These are phyloP conservation scores for Acipenser transmontanus DNA, from an alignment of 2,797 vertebrate species.

Conservation along the genomic window DNA sequence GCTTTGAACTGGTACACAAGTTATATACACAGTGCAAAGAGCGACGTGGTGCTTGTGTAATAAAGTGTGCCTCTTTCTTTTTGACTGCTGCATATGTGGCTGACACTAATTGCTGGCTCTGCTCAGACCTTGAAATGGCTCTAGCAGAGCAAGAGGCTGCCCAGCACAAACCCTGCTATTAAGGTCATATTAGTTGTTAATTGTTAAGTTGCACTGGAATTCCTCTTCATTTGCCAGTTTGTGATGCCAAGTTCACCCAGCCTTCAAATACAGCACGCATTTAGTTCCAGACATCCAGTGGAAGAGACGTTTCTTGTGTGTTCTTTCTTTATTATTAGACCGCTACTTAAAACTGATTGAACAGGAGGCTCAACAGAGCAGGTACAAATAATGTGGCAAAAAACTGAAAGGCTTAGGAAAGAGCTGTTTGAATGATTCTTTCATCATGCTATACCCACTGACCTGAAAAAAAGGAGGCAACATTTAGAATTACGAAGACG, in stretches of 20 bases:
- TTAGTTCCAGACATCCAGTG: neutral
- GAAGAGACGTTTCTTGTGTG: slow-evolving; percentile 20
- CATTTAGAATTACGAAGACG: slow-evolving; percentile 35
- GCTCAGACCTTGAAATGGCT: slow-evolving; percentile 24
- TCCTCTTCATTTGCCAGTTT: slow-evolving; percentile 36
- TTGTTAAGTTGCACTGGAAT: slow-evolving; percentile 26
- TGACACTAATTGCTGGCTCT: slow-evolving; percentile 45
- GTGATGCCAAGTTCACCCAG: slow-evolving; percentile 11
- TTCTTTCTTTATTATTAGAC: slow-evolving; percentile 32
- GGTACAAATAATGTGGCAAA: slow-evolving; percentile 7
- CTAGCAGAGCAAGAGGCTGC: slow-evolving; percentile 24
- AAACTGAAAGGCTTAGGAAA: slow-evolving; percentile 10
- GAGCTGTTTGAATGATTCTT: slow-evolving; percentile 22
- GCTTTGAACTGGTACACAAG: too few relatives aligned
- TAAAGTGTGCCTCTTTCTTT: slow-evolving; percentile 22
- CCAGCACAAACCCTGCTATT: slow-evolving; percentile 50
- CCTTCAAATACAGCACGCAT: slow-evolving; percentile 22
- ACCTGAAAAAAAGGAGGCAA: slow-evolving; percentile 28
- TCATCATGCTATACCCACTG: slow-evolving; percentile 39
- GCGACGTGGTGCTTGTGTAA: slow-evolving; percentile 22
- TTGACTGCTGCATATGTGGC: slow-evolving; percentile 34
- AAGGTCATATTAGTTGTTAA: slow-evolving; percentile 26
- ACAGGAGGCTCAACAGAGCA: slow-evolving; percentile 14
- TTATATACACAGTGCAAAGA: slow-evolving; percentile 17
- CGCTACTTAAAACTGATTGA: neutral